Evolutionary conservation across 2,113 vertebrate genomes (phyloP).

Genomic region (Mustelus asterias): DNA sequence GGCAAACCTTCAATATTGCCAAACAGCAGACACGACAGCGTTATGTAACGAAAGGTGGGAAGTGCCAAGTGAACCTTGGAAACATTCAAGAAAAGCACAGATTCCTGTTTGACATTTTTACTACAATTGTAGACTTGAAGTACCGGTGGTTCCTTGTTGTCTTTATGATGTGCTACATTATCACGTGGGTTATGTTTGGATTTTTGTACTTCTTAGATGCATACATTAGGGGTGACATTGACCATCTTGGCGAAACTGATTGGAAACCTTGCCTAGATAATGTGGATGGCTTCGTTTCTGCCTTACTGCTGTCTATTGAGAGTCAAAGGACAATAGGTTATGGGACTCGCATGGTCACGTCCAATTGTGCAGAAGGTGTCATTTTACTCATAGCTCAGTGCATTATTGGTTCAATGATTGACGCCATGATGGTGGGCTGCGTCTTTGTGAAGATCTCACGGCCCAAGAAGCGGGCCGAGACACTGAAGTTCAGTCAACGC

Average conservation of each 20-base stretch:
- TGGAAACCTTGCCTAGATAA: conserved; percentile 67
- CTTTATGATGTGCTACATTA: conserved; percentile 70
- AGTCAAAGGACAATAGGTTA: conserved; percentile 76
- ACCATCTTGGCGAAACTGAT: conserved; percentile 55
- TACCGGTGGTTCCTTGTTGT: conserved; percentile 74
- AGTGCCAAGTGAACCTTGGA: conserved; percentile 71
- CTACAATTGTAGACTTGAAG: conserved; percentile 73
- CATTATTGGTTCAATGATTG: conserved; percentile 69
- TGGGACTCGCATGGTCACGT: conserved; percentile 65
- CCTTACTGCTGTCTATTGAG: conserved; percentile 69
- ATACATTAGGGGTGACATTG: conserved; percentile 58
- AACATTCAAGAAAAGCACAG: conserved; percentile 66
- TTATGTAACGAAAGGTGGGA: conserved; percentile 70
- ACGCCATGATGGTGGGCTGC: conserved; percentile 74
- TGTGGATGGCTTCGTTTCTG: conserved; percentile 63
- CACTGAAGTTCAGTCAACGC: conserved; percentile 73
- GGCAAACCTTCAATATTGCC: conserved; percentile 33
- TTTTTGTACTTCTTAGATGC: conserved; percentile 63
- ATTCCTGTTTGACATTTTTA: conserved; percentile 73
- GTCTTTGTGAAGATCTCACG: conserved; percentile 81
- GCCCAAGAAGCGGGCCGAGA: conserved; percentile 72
- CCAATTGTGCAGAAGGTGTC: conserved; percentile 61
- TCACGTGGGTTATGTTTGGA: conserved; percentile 69
- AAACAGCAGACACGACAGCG: conserved; percentile 59
- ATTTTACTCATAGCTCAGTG: conserved; percentile 67